Percentiles rank a stretch among this genome's conserved stretches.
phyloP scores from a whole-genome alignment of 1,140 invertebrate species.

The Camponotus pennsylvanicus region DNA sequence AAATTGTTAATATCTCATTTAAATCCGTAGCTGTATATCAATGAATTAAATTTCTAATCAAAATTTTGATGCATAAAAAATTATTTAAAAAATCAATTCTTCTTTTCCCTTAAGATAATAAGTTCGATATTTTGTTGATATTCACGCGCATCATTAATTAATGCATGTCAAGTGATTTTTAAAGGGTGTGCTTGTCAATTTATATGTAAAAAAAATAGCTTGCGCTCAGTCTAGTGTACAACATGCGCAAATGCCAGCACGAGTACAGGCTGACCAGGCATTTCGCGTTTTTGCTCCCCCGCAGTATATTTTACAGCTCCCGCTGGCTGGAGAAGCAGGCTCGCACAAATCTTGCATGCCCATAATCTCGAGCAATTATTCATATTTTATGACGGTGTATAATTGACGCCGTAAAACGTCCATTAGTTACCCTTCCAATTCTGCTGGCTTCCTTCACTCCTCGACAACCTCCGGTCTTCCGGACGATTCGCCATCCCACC shows the following conservation, averaged over 20 bases:
- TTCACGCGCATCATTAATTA: background rate
- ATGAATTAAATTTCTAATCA: background rate
- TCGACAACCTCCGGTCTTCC: conserved; percentile 39
- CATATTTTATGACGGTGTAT: conserved; percentile 82
- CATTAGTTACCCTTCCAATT: conserved; percentile 81
- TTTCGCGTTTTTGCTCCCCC: conserved; percentile 56
- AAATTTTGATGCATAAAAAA: background rate
- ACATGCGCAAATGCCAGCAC: conserved; percentile 9
- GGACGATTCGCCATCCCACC: conserved; percentile 48
- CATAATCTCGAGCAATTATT: conserved; percentile 81
- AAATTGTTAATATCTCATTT: background rate
- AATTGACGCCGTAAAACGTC: conserved; percentile 83
- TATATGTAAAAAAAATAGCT: conserved; percentile 3
- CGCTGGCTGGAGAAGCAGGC: conserved; percentile 50
- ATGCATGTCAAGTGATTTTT: background rate
- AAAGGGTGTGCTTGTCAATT: background rate
- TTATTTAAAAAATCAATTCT: no score
- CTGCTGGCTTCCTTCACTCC: conserved; percentile 50
- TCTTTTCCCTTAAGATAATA: background rate
- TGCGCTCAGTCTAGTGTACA: background rate
- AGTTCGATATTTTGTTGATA: background rate
- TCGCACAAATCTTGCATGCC: conserved; percentile 72
- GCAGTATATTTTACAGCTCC: conserved; percentile 71
- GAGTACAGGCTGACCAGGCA: conserved; percentile 21
- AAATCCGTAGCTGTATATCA: background rate